Evolutionary conservation across 2,888 invertebrate species (phyloP), one percentile per base, ranked within the genome.

Genomic region (Drosophila emarginata): DNA sequence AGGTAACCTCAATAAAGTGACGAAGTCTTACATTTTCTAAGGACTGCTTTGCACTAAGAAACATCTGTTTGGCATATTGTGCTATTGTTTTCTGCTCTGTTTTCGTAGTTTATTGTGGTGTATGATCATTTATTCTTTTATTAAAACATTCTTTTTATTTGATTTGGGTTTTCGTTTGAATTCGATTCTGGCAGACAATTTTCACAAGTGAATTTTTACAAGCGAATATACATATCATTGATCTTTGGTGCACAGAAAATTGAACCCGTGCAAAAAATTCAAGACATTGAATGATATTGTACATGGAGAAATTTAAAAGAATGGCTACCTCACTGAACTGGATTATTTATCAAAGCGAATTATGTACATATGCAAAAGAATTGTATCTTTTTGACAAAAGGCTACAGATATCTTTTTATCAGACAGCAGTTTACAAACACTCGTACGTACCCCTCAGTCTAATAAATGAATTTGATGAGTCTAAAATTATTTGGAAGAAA

Each of bases 361-460:
- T 40, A 2, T 15, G 7, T 40, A 40, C 40, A 40, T 40, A 18
- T 40, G 40, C 11, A 40, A 40, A 40, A 40, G 40, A 40, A 40
- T 40, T 7, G 15, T 15, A 40, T 9, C 40, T 40, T 18, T 18
- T 40, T 40, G 9, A n/a, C n/a, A n/a, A n/a, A n/a, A 57, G 50
- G 32, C 66, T 12, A 5, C 23, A 18, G 57, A 57, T 57, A n/a
- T n/a, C n/a, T n/a, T 40, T 23, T 56, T 64, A 36, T 14, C 64
- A 36, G 71, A 71, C 28, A 68, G 36, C 7, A 63, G 51, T 52
- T 58, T 57, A 12, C 57, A 21, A 63, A 57, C 50, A n/a, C 3
- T 52, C 56, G 39, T 50, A 39, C 39, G 14, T 14, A 6, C 37
- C 37, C 12, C 37, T 37, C 37, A 57, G 36, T 45, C 36, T 51